Percentiles rank a stretch among this genome's conserved stretches.
Conservation (phyloP, 92 coral and sea anemone species). For the Epizoanthus ramosus region DNA sequence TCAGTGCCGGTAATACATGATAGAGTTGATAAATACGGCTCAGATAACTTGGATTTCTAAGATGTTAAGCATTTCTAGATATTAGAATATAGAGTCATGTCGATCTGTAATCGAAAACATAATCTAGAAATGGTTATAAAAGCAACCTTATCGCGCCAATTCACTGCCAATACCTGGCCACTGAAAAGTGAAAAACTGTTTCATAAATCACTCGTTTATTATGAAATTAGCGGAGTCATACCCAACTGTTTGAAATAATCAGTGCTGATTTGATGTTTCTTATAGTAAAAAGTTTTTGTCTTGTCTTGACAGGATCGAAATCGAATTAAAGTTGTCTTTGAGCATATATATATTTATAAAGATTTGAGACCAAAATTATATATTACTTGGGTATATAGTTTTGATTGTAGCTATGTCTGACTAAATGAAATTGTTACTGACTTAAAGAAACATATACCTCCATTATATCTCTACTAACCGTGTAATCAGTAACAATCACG, state of each 20-base stretch:
- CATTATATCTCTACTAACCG: too few species aligned
- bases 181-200: not conserved
- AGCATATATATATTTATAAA: not conserved
- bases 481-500: too few species aligned
- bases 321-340: not conserved
- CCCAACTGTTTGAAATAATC: not conserved
- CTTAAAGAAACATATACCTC: too few species aligned
- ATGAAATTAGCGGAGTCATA: not conserved
- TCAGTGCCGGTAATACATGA: too few species aligned
- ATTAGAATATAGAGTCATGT: constrained; percentile 17
- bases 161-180: not conserved
- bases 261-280: not conserved
- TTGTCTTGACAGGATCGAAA: not conserved
- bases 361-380: too few species aligned
- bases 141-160: not conserved
- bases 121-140: not conserved
- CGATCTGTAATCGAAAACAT: not conserved
- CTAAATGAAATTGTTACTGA: too few species aligned
- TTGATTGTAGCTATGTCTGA: too few species aligned
- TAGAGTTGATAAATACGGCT: not conserved
- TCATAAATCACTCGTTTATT: not conserved
- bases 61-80: not conserved
- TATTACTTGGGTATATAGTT: too few species aligned
- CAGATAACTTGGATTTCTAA: constrained; percentile 3
- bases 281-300: not conserved